Conservation (phyloP, 2,113 vertebrate species). For the Hyperopisus bebe region DNA sequence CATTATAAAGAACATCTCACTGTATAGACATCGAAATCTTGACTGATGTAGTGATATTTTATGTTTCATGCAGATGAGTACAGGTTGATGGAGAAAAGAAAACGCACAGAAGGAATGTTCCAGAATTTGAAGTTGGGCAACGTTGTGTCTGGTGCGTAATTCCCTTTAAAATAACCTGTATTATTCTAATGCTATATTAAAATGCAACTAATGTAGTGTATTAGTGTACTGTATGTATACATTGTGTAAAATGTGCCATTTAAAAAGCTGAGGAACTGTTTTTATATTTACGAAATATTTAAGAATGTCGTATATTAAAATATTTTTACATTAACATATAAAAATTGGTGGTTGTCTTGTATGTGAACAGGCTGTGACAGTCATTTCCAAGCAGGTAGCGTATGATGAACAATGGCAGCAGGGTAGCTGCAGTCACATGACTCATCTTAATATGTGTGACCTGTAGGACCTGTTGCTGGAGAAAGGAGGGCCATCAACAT, state of each 20-base stretch:
- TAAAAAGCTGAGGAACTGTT: background rate
- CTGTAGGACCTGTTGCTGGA: constrained; percentile 41
- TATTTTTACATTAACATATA: background rate
- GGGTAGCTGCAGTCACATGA: background rate
- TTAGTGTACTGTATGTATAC: background rate
- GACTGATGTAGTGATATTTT: background rate
- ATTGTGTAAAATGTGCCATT: background rate
- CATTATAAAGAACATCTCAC: background rate
- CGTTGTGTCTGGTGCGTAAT: constrained; percentile 36
- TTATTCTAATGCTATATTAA: background rate
- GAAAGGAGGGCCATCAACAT: constrained; percentile 42
- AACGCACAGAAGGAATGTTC: constrained; percentile 61
- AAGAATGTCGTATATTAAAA: background rate
- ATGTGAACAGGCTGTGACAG: background rate
- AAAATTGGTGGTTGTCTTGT: background rate
- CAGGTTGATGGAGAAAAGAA: constrained; percentile 61
- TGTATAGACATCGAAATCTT: background rate
- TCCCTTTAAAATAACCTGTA: background rate
- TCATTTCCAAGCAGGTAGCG: background rate
- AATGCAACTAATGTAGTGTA: background rate
- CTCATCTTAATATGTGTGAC: background rate
- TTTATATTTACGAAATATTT: background rate
- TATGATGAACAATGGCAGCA: background rate
- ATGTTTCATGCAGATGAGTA: constrained; percentile 55
- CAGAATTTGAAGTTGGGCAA: constrained; percentile 56